Evolutionary conservation across 1,140 invertebrate genomes (phyloP), one percentile per base, ranked within the genome.

Genomic region (Drosophila bocki): DNA sequence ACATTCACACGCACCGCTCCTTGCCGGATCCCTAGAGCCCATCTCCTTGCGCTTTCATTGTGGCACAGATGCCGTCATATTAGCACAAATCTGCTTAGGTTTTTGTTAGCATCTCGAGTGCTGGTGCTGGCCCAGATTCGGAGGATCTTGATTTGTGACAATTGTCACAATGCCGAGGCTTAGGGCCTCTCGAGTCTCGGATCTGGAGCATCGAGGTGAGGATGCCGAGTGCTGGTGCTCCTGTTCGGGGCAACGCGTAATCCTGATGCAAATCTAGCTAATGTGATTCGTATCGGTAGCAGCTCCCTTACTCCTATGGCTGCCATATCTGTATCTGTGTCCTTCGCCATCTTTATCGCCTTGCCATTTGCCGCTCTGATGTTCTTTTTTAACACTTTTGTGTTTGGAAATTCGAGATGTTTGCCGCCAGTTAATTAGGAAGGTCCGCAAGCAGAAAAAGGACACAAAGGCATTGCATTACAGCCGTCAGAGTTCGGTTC

Each of bases 81-180:
- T 90, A 90, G 86, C 70, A 75, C 78, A 90, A 90, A 90, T 90
- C 85, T 91, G 85, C 85, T 90, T 90, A 90, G 78, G 78, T 82
- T 81, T 90, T 80, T 74, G 70, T 70, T 82, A 69, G 41, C 61
- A 44, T 65, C 57, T 85, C 81, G 86, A 90, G 86, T 90, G 75
- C 72, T 67, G 2, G 35, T 39, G 54, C 44, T 81, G 78, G 54
- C 70, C 68, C 74, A 72, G 75, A 79, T 82, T 74, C 59, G 64
- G 54, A 75, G 77, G 62, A 75, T 87, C 71, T 71, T 72, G 83
- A 87, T 80, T 80, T 76, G 78, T 69, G 60, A 75, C 85, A 90
- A 90, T 90, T 77, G 85, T 82, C 85, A 81, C 77, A 80, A 80
- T 80, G 62, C 62, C 56, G 53, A 8, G 53, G 60, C 54, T 75